These are phyloP conservation scores for Amphipoea oculea DNA, from an alignment of 2,888 invertebrate genomes.

Conservation along the genomic window DNA sequence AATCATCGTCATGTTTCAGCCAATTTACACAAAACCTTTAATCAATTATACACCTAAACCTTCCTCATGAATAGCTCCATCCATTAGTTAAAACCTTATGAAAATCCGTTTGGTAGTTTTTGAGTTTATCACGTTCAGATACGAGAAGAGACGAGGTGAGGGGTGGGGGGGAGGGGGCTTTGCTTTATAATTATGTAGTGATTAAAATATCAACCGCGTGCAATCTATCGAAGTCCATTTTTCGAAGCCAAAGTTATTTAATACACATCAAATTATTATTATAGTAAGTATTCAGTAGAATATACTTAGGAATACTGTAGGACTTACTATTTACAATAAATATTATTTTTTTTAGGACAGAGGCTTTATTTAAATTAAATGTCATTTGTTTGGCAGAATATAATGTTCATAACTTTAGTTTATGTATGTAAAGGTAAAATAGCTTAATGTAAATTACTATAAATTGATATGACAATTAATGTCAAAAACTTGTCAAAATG, in stretches of 20 bases:
- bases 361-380: background rate
- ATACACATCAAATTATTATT: slow-evolving; percentile 6
- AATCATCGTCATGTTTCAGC: too few species aligned
- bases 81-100: too few species aligned
- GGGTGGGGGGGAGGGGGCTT: too few species aligned
- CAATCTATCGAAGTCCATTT: slow-evolving; percentile 57
- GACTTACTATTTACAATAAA: slow-evolving; percentile 59
- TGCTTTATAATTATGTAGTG: background rate
- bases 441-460: background rate
- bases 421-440: background rate
- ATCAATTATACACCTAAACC: too few species aligned
- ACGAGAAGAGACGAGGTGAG: too few species aligned
- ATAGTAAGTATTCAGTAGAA: slow-evolving; percentile 27
- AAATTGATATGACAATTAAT: background rate
- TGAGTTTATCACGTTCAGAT: too few species aligned
- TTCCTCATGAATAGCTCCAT: too few species aligned
- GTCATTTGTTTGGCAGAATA: slow-evolving; percentile 1
- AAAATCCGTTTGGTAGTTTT: too few species aligned
- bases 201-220: slow-evolving; percentile 35
- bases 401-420: background rate
- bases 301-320: slow-evolving; percentile 59
- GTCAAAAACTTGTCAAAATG: background rate
- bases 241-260: slow-evolving; percentile 51
- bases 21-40: too few species aligned
- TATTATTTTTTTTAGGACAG: slow-evolving; percentile 14